Evolutionary conservation across 37 sponge, comb jelly and placozoan species (phyloP).

Genomic region (Hexactinellida sp.): DNA sequence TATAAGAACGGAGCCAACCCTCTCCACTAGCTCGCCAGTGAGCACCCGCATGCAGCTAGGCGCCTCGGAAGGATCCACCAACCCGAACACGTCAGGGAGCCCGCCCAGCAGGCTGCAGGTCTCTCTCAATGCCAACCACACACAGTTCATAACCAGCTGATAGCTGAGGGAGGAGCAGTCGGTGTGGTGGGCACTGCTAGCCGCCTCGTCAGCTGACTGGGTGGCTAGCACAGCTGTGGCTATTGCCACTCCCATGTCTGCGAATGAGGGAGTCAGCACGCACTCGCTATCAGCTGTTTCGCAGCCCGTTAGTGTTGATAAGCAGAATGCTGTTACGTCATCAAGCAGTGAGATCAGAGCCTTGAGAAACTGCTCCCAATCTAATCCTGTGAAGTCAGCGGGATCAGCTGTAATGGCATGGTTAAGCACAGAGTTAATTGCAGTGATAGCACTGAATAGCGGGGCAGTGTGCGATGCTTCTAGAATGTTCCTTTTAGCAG

Average conservation of each 20-base stretch:
- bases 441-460: neutral
- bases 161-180: conserved; percentile 9
- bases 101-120: neutral
- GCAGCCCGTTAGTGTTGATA: neutral
- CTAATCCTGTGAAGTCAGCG: neutral
- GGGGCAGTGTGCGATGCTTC: neutral
- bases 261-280: neutral
- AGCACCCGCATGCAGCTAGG: neutral
- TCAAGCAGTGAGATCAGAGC: neutral
- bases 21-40: neutral
- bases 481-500: conserved; percentile 6
- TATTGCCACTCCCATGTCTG: conserved; percentile 11
- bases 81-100: neutral
- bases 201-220: neutral
- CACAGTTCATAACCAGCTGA: conserved; percentile 8
- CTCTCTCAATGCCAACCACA: neutral
- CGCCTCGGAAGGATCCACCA: neutral
- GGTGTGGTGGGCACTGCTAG: neutral
- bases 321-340: neutral
- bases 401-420: neutral
- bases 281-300: neutral
- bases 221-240: neutral
- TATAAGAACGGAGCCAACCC: neutral
- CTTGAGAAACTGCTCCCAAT: neutral
- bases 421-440: neutral